Conservation (phyloP, 2,113 vertebrate genomes). For the Thryonomys swinderianus region DNA sequence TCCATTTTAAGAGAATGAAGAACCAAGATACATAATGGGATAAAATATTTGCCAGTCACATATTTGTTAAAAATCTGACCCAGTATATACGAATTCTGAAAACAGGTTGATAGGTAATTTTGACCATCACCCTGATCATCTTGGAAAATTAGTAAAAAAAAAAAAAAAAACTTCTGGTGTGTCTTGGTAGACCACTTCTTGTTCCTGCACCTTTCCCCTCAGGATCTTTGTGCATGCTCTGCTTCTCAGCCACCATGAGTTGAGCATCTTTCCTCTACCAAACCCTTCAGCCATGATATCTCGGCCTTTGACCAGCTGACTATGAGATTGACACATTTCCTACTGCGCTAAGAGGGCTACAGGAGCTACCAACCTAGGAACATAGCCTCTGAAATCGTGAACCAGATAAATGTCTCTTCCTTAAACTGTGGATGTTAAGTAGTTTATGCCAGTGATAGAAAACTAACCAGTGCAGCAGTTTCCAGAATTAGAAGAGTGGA, state of each 20-base stretch:
- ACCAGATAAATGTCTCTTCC: background rate
- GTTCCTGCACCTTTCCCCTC: background rate
- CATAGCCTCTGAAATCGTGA: background rate
- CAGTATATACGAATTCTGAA: background rate
- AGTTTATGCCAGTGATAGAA: background rate
- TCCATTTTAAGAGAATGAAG: background rate
- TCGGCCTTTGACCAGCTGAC: no score
- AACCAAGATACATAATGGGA: background rate
- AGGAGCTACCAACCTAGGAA: background rate
- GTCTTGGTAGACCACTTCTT: background rate
- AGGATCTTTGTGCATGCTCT: background rate
- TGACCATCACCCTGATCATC: background rate
- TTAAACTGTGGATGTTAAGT: background rate
- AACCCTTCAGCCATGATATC: background rate
- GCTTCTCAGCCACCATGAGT: background rate
- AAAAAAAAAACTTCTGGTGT: background rate
- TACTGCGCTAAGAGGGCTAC: no score
- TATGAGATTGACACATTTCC: no score
- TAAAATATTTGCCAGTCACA: slow-evolving; percentile 26
- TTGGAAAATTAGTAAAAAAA: background rate
- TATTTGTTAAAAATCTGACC: background rate
- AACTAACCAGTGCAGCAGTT: background rate
- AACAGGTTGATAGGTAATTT: background rate
- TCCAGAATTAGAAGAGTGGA: background rate
- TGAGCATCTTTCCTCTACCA: background rate